phyloP scores from a whole-genome alignment of 2,888 invertebrate genomes.

The Drosophila putrida region DNA sequence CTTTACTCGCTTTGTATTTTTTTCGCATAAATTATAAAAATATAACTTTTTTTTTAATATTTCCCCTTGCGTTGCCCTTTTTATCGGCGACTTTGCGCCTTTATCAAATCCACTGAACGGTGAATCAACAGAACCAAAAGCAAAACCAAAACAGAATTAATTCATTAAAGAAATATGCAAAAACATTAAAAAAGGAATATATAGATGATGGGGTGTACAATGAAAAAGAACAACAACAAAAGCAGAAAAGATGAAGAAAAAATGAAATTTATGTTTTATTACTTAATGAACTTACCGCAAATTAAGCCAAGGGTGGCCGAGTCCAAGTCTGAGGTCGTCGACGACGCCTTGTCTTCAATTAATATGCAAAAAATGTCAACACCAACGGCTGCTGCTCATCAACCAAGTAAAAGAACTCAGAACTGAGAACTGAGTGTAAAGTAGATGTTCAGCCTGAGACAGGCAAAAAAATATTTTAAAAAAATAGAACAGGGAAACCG shows the following conservation, averaged over 20 bases:
- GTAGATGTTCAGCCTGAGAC: constrained; percentile 8
- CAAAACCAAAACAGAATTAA: constrained; percentile 83
- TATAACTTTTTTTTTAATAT: constrained; percentile 21
- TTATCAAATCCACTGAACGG: constrained; percentile 79
- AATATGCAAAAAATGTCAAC: constrained; percentile 84
- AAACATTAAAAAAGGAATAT: constrained; percentile 64
- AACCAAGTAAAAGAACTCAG: constrained; percentile 21
- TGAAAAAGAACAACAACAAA: constrained; percentile 11
- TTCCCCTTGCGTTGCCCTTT: constrained; percentile 52
- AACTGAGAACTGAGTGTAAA: constrained; percentile 1
- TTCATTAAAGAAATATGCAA: constrained; percentile 84
- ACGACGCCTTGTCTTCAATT: constrained; percentile 71
- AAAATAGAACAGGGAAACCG: constrained; percentile 4
- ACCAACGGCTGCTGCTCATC: constrained; percentile 65
- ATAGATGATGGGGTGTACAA: constrained; percentile 47
- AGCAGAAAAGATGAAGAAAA: constrained; percentile 37
- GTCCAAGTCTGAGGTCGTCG: constrained; percentile 22
- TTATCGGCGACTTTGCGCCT: constrained; percentile 77
- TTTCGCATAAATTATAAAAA: constrained; percentile 77
- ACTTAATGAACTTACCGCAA: constrained; percentile 84
- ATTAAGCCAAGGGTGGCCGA: constrained; percentile 72
- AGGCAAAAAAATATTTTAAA: background rate
- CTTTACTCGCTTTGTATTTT: constrained; percentile 37
- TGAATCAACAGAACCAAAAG: constrained; percentile 77
- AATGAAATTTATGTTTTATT: constrained; percentile 81